Base-by-base conservation (phyloP, 2,888 invertebrate genomes). In the Caenorhabditis plicata region DNA sequence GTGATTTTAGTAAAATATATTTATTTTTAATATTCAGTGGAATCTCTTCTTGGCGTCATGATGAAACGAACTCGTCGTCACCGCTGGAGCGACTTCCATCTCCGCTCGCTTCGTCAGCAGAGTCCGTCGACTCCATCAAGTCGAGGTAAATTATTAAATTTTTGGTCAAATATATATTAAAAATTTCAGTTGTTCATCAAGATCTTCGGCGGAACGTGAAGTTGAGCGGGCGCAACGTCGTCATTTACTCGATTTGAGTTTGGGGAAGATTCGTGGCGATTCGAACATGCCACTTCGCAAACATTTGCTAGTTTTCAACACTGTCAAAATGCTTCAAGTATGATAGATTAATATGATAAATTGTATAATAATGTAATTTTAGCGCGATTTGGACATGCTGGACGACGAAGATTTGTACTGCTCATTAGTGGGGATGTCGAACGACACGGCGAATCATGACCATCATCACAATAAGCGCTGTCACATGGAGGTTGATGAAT, bases 341-440 rank as follows among this genome's bases (percentile, higher is more conserved):
- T 44, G 40, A 15, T n/a, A 15, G 13, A 7, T 27, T 9, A 27
- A 9, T 27, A 7, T 27, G 29, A 19, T 8, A 8, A 31, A 27
- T 27, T 41, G 19, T n/a, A 36, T 5, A 36, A 7, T 36, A 4
- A 20, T 27, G 13, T 26, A 8, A 32, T 63, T 69, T 27, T 64
- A 72, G 72, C 61, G 55, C 31, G 72, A 72, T 33, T 54, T 72
- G 19, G 72, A 72, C 39, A 44, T 55, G 27, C 42, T 72, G 46
- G 72, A 72, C 63, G 69, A 69, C 40, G 72, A 72, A 49, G 72
- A 72, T 35, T 52, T 72, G 48, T 72, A 65, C 48, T 65, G 60
- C 46, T 53, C 51, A 29, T 61, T 72, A 35, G 58, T 68, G 58
- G 60, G 55, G 31, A 54, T 62, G 42, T 39, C 57, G 46, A 61